Conservation (phyloP, 2,888 invertebrate species). For the Nebria salina region DNA sequence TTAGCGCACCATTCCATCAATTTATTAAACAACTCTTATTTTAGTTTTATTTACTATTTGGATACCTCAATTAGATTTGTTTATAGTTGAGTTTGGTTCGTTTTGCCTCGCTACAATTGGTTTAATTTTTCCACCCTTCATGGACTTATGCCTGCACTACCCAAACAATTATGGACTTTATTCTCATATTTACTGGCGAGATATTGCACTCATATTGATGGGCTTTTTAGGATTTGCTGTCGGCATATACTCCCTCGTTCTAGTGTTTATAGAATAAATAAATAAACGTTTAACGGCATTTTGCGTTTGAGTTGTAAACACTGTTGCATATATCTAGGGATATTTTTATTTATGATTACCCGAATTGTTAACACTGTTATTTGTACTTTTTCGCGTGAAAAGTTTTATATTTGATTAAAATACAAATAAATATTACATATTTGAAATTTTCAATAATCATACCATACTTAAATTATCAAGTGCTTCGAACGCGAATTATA, state of each 20-base stretch:
- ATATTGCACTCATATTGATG: conserved; percentile 22
- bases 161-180: conserved; percentile 14
- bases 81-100: conserved; percentile 29
- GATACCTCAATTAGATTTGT: conserved; percentile 17
- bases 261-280: neutral
- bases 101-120: conserved; percentile 30
- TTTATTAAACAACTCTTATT: neutral
- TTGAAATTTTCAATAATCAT: neutral
- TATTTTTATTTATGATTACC: neutral
- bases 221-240: conserved; percentile 6
- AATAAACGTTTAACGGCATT: neutral
- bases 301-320: no score
- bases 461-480: neutral
- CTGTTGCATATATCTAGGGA: neutral
- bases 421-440: neutral
- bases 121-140: conserved; percentile 23
- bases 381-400: conserved; percentile 1
- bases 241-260: conserved; percentile 5
- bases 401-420: neutral
- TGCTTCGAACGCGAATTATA: neutral
- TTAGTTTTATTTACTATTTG: conserved; percentile 16
- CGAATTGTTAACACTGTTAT: neutral
- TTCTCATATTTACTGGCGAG: conserved; percentile 5
- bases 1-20: no score
- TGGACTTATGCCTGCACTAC: conserved; percentile 23